Conservation (phyloP, 2,113 vertebrate species). For the Psilopogon haemacephalus region DNA sequence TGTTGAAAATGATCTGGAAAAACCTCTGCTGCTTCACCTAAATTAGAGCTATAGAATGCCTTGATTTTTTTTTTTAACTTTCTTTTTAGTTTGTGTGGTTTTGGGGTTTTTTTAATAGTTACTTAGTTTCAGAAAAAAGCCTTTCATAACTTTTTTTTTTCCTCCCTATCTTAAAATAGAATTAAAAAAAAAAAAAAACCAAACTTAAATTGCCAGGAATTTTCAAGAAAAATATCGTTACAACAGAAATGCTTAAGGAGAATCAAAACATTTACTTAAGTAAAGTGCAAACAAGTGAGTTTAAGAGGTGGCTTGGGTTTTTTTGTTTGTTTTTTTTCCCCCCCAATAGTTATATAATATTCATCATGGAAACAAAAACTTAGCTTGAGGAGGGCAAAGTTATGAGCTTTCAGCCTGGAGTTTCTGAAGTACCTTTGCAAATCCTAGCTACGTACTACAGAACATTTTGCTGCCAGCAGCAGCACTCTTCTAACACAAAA, state of each 20-base stretch:
- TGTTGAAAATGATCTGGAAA: not conserved
- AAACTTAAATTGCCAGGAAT: not conserved
- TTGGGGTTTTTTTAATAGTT: too few species aligned
- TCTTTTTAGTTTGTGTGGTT: too few species aligned
- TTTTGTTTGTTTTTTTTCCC: not conserved
- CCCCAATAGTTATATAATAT: not conserved
- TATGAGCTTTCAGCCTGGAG: not conserved
- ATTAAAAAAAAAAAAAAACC: not conserved
- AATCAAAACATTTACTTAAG: not conserved
- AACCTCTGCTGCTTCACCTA: not conserved
- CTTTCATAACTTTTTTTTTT: not conserved
- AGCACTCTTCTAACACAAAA: not conserved
- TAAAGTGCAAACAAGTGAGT: not conserved
- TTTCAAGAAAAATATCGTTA: not conserved
- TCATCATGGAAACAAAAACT: constrained; percentile 3
- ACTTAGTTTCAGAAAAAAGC: not conserved
- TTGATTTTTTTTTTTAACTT: not conserved
- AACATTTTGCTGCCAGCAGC: not conserved
- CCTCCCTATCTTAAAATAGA: not conserved
- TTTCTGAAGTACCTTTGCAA: not conserved
- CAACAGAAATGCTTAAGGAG: not conserved
- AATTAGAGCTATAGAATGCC: not conserved
- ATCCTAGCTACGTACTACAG: not conserved
- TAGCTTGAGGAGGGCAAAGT: not conserved
- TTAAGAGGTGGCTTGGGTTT: not conserved